Percentiles rank a stretch among this genome's conserved stretches.
Conservation (phyloP, 2,113 vertebrate genomes). For the Eurypyga helias region DNA sequence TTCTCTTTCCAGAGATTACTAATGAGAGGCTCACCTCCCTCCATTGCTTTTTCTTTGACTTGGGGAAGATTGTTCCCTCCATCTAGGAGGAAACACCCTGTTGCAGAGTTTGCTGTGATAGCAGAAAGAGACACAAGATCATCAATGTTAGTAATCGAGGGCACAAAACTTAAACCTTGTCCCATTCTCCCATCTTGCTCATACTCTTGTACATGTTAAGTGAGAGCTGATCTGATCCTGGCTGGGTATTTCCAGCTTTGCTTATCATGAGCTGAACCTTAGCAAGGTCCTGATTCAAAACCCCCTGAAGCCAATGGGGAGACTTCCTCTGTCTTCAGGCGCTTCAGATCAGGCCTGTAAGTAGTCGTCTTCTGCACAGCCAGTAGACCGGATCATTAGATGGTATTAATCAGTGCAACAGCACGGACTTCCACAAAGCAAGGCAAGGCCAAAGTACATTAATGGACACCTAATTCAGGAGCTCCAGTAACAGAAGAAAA, state of each 20-base stretch:
- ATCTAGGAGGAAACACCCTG: not conserved
- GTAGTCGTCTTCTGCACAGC: not conserved
- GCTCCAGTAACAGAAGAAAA: not conserved
- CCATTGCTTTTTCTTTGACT: not conserved
- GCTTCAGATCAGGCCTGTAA: not conserved
- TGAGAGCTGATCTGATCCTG: not conserved
- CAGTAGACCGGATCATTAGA: fast-evolving
- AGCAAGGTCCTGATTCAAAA: not conserved
- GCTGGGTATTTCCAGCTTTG: not conserved
- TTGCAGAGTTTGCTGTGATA: not conserved
- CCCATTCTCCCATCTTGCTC: not conserved
- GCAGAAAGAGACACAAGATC: not conserved
- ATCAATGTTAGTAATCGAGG: fast-evolving
- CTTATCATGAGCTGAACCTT: not conserved
- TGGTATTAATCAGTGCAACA: not conserved
- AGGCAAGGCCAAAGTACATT: not conserved
- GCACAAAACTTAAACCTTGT: fast-evolving
- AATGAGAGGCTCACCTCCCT: not conserved
- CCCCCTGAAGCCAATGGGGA: not conserved
- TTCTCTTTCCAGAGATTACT: not conserved
- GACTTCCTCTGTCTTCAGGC: not conserved
- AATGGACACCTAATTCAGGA: not conserved
- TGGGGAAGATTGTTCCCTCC: not conserved
- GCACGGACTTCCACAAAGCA: fast-evolving
- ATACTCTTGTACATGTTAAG: not conserved